phyloP scores from a whole-genome alignment of 2,113 vertebrate species.

The Cisticola juncidis region DNA sequence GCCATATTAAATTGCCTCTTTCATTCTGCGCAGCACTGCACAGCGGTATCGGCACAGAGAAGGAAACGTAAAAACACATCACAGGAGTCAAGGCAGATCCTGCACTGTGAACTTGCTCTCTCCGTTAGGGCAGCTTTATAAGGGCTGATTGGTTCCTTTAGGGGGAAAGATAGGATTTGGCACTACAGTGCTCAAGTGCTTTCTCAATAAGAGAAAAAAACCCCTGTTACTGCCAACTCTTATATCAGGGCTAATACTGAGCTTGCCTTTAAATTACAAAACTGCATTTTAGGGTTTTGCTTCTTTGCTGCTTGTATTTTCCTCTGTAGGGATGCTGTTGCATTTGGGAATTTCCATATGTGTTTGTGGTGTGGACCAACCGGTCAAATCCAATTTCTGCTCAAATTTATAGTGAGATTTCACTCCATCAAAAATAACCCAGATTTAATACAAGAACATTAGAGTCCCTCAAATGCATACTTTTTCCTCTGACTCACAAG shows the following conservation, averaged over 20 bases:
- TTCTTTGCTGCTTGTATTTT: not conserved
- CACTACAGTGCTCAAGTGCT: not conserved
- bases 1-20: conserved; percentile 36
- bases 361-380: not conserved
- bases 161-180: not conserved
- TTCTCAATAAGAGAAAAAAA: not conserved
- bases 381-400: not conserved
- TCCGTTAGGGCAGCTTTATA: not conserved
- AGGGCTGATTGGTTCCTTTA: not conserved
- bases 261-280: not conserved
- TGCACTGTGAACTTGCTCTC: not conserved
- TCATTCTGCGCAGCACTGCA: not conserved
- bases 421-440: not conserved
- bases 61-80: not conserved
- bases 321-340: not conserved
- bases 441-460: not conserved
- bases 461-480: not conserved
- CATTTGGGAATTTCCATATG: not conserved
- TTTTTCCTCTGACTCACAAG: conserved; percentile 8
- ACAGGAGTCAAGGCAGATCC: not conserved
- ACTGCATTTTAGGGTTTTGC: not conserved
- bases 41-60: not conserved
- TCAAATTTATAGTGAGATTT: not conserved
- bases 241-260: not conserved
- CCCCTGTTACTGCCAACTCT: not conserved